Conservation (phyloP, 2,888 invertebrate genomes). For the Calameuta idolon region DNA sequence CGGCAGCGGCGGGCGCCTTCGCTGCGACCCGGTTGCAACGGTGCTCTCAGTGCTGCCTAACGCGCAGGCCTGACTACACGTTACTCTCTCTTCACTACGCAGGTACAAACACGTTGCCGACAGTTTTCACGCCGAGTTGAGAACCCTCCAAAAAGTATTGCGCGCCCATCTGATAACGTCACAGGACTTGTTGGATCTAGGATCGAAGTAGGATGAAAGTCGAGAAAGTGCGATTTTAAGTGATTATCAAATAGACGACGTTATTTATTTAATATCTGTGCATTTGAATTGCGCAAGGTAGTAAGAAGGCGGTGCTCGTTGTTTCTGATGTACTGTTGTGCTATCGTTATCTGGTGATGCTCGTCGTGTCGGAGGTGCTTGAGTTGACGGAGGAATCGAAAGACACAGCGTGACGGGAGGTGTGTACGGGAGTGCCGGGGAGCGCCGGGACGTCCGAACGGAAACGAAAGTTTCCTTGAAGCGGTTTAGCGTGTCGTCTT, state of each 20-base stretch:
- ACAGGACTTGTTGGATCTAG: neutral
- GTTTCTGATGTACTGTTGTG: neutral
- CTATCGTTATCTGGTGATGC: conserved; percentile 1
- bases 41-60: conserved; percentile 61
- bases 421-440: conserved; percentile 6
- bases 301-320: neutral
- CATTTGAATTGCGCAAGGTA: neutral
- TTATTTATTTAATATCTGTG: neutral
- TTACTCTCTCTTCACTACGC: conserved; percentile 40
- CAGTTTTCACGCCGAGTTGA: conserved; percentile 7
- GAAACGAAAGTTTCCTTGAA: neutral
- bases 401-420: conserved; percentile 22
- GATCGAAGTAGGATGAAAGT: neutral
- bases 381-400: conserved; percentile 21
- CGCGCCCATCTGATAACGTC: neutral
- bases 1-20: conserved; percentile 27
- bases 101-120: conserved; percentile 44
- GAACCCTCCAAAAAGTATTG: conserved; percentile 17
- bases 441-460: neutral
- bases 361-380: conserved; percentile 21
- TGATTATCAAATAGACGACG: neutral
- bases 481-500: neutral
- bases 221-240: neutral
- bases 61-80: conserved; percentile 64
- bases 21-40: conserved; percentile 44